These are phyloP conservation scores for Leucoraja ocellata DNA, from an alignment of 2,797 vertebrate genomes.

Conservation along the genomic window DNA sequence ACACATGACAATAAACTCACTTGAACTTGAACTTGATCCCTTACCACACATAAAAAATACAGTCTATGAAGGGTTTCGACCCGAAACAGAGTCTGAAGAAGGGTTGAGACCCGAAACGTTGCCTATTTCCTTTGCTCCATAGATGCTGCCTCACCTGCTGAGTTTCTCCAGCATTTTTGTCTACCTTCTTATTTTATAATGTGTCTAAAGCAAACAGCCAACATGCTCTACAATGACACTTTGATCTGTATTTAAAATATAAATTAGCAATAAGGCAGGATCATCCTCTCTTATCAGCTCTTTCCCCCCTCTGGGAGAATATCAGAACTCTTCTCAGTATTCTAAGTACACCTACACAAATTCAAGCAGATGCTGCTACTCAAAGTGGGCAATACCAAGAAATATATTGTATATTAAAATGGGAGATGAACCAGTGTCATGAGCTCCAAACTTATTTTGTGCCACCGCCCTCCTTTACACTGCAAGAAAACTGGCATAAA, in stretches of 20 bases:
- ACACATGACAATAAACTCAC: no score
- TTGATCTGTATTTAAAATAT: not conserved
- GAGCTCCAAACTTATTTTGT: not conserved
- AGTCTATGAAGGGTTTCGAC: no score
- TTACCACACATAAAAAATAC: no score
- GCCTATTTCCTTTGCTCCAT: no score
- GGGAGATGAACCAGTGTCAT: not conserved
- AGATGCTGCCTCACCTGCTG: no score
- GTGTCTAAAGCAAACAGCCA: not conserved
- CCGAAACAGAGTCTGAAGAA: no score
- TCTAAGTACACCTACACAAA: not conserved
- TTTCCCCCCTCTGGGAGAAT: not conserved
- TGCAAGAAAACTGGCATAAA: not conserved
- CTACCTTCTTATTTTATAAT: not conserved
- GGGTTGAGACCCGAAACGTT: no score
- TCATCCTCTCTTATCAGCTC: not conserved
- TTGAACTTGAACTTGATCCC: no score
- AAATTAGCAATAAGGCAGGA: not conserved
- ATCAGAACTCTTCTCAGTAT: not conserved
- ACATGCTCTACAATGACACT: not conserved
- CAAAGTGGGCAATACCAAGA: not conserved
- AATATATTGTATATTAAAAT: not conserved
- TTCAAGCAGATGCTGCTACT: not conserved
- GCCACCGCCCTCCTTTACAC: no score
- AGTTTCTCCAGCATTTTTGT: no score